phyloP scores from a whole-genome alignment of 2,797 vertebrate genomes.

The Psittacula derbiana region DNA sequence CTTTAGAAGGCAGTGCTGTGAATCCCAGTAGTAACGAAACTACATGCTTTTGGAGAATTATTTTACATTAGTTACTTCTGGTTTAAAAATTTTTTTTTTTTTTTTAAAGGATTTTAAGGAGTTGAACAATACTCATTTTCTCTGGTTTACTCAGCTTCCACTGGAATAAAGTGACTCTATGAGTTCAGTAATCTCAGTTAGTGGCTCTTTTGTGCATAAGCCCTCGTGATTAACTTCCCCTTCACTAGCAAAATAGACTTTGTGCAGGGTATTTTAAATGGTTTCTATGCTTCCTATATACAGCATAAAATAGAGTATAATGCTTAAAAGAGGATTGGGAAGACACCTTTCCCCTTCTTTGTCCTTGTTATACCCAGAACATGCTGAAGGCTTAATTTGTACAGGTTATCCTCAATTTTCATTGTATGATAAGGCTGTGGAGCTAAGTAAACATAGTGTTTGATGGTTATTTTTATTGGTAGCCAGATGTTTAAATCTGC shows the following conservation, averaged over 20 bases:
- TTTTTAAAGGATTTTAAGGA: neutral
- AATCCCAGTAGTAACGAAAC: neutral
- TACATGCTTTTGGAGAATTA: neutral
- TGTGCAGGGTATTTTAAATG: neutral
- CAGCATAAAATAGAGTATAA: neutral
- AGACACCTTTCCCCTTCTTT: neutral
- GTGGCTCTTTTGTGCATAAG: neutral
- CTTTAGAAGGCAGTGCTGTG: neutral
- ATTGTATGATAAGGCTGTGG: neutral
- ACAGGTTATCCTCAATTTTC: neutral
- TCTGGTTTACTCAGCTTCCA: neutral
- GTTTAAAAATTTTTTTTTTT: neutral
- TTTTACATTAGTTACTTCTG: neutral
- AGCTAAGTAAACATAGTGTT: neutral
- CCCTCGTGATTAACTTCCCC: rapidly evolving
- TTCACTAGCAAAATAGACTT: neutral
- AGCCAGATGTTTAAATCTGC: neutral
- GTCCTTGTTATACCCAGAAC: neutral
- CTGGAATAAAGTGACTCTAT: neutral
- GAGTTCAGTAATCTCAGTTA: neutral
- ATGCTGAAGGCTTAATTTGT: neutral
- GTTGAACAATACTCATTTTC: neutral
- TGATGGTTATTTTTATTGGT: conserved; percentile 16
- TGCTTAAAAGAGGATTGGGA: neutral
- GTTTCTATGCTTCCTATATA: neutral